phyloP scores from a whole-genome alignment of 2,797 vertebrate species.

The Ptychobarbus kaznakovi region DNA sequence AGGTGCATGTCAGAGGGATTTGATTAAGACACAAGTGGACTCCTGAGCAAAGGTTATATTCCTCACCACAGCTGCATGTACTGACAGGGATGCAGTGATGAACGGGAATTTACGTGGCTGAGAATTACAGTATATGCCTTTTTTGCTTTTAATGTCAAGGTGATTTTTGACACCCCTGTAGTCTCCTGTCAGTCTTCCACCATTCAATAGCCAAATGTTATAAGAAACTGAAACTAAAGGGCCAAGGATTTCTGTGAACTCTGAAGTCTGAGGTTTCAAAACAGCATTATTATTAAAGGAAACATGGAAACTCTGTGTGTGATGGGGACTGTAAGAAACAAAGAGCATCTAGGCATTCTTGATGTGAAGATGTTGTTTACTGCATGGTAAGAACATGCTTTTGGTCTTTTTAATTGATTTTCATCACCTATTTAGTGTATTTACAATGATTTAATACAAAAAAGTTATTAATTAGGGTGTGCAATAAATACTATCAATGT shows the following conservation, averaged over 20 bases:
- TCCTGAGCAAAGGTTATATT: constrained; percentile 56
- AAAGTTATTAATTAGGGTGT: neutral
- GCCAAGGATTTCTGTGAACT: neutral
- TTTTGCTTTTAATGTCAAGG: neutral
- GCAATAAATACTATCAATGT: neutral
- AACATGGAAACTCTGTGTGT: neutral
- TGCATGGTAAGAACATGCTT: neutral
- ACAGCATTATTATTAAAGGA: neutral
- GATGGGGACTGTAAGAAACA: neutral
- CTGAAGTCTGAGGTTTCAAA: neutral
- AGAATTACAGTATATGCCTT: neutral
- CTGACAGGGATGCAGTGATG: constrained; percentile 45
- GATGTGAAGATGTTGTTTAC: neutral
- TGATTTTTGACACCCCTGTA: neutral
- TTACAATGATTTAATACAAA: neutral
- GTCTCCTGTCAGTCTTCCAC: neutral
- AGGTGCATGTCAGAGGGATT: constrained; percentile 31
- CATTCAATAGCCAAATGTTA: neutral
- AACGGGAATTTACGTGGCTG: constrained; percentile 15
- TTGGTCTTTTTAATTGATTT: neutral
- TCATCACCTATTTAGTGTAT: neutral
- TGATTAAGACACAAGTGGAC: constrained; percentile 48
- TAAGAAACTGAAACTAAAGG: neutral
- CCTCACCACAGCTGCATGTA: constrained; percentile 39
- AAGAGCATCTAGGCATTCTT: neutral